Conservation (phyloP, 2,888 invertebrate species). For the Leptinotarsa haldemani region DNA sequence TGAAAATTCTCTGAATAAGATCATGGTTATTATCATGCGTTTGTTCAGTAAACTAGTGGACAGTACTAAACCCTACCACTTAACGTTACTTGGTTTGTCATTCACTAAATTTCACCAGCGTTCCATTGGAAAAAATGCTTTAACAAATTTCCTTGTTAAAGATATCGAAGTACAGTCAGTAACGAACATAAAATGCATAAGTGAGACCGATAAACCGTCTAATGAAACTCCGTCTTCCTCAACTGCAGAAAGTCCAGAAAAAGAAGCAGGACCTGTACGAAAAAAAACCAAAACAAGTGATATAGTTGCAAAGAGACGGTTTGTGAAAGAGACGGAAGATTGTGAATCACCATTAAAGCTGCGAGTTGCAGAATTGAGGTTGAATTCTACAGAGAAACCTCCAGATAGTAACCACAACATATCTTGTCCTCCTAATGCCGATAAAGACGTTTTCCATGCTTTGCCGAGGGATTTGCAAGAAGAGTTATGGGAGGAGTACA, state of each 20-base stretch:
- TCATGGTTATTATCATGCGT: constrained; percentile 78
- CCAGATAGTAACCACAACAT: constrained; percentile 45
- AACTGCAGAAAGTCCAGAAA: constrained; percentile 68
- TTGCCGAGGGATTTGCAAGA: constrained; percentile 79
- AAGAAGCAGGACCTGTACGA: constrained; percentile 80
- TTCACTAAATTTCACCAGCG: constrained; percentile 85
- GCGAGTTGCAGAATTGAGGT: constrained; percentile 74
- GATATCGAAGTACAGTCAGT: constrained; percentile 84
- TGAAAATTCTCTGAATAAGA: constrained; percentile 73
- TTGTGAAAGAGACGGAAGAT: constrained; percentile 56
- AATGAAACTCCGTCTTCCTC: constrained; percentile 58
- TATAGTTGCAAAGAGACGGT: constrained; percentile 32
- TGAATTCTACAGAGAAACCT: constrained; percentile 66
- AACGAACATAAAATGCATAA: constrained; percentile 73
- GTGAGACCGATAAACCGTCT: constrained; percentile 26
- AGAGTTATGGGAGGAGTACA: constrained; percentile 79
- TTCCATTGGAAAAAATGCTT: constrained; percentile 72
- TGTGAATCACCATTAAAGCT: constrained; percentile 78
- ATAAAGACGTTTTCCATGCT: constrained; percentile 77
- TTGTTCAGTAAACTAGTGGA: constrained; percentile 81
- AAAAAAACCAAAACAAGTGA: constrained; percentile 73
- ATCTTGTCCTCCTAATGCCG: constrained; percentile 74
- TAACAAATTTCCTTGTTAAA: constrained; percentile 80
- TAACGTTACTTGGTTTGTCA: constrained; percentile 83
- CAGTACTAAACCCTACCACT: constrained; percentile 79